These are phyloP conservation scores for Pao palembangensis DNA, from an alignment of 2,113 vertebrate species.

Conservation along the genomic window DNA sequence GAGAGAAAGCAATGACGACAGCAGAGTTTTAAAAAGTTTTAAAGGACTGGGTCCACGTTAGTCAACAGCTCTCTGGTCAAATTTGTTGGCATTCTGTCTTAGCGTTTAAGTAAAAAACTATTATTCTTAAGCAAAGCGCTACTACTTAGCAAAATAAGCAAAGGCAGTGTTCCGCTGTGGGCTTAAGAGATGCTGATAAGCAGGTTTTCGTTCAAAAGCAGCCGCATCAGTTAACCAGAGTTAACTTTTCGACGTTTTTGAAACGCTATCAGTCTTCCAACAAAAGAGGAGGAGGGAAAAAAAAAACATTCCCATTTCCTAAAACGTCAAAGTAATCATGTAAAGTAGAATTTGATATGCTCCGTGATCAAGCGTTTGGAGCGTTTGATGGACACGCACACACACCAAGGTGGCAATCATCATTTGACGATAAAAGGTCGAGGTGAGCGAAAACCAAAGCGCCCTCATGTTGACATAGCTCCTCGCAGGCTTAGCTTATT, in stretches of 20 bases:
- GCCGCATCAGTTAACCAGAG: no score
- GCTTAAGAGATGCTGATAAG: no score
- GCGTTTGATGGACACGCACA: slow-evolving; percentile 17
- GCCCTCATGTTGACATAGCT: neutral
- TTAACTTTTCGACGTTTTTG: neutral
- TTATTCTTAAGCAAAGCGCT: no score
- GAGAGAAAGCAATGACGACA: neutral
- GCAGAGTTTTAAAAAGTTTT: no score
- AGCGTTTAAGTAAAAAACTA: no score
- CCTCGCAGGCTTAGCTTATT: slow-evolving; percentile 58
- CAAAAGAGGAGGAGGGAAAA: neutral
- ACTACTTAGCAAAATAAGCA: no score
- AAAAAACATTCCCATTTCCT: neutral
- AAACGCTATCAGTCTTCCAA: neutral
- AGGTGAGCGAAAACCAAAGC: slow-evolving; percentile 8
- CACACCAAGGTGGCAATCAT: slow-evolving; percentile 18
- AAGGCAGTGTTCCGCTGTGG: no score
- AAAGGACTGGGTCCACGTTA: no score
- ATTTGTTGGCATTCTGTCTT: no score
- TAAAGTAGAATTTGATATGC: slow-evolving; percentile 22
- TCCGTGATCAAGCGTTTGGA: slow-evolving; percentile 12
- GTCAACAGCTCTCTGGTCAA: no score
- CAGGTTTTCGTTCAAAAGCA: no score
- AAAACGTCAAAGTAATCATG: slow-evolving; percentile 4
- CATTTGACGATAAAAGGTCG: slow-evolving; percentile 45